Evolutionary conservation across 2,113 vertebrate species (phyloP).

Genomic region (Myrmecophaga tridactyla): DNA sequence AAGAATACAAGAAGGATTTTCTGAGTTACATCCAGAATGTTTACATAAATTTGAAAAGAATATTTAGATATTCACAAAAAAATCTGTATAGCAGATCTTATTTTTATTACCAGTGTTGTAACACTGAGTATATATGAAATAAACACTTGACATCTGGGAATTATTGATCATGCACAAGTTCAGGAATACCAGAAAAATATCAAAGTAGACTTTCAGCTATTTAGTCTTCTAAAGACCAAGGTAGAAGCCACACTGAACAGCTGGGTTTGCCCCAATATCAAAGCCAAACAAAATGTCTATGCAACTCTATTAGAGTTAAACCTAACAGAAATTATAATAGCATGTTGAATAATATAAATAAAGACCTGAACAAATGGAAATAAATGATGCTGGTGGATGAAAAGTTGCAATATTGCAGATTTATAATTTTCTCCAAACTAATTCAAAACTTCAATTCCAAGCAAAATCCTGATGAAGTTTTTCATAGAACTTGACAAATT

Average conservation of each 20-base stretch:
- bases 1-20: background rate
- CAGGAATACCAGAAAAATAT: background rate
- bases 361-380: background rate
- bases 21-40: background rate
- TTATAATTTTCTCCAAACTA: background rate
- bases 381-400: background rate
- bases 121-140: too few species aligned
- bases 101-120: background rate
- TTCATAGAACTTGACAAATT: background rate
- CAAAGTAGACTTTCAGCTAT: too few species aligned
- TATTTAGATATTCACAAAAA: background rate
- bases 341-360: background rate
- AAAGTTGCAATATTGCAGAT: background rate
- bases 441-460: constrained; percentile 22
- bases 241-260: background rate
- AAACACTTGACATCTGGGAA: background rate
- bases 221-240: too few species aligned
- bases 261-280: constrained; percentile 17
- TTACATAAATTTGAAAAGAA: background rate
- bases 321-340: background rate
- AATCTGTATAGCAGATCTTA: background rate
- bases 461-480: background rate
- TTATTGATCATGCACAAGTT: background rate
- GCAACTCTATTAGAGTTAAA: background rate
- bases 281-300: constrained; percentile 9